Percentiles rank a stretch among this genome's conserved stretches.
These are phyloP conservation scores for Calcarius lapponicus DNA, from an alignment of 2,797 vertebrate species.

Conservation along the genomic window DNA sequence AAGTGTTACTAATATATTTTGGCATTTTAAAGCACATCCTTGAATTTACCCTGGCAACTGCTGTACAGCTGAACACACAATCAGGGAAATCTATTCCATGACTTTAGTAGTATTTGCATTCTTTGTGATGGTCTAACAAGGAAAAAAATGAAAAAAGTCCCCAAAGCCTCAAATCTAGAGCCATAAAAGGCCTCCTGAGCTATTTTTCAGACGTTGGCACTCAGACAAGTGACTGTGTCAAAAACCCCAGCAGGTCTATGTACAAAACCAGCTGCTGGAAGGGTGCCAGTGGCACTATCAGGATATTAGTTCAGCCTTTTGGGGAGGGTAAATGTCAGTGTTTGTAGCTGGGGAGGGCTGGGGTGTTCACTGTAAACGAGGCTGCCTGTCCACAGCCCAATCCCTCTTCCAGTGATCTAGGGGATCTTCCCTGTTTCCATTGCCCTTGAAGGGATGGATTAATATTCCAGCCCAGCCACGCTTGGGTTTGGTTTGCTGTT, in stretches of 20 bases:
- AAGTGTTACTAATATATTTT: neutral
- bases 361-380: neutral
- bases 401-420: neutral
- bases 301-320: constrained; percentile 12
- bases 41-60: constrained; percentile 26
- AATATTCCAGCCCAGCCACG: neutral
- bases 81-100: neutral
- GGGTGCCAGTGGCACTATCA: constrained; percentile 26
- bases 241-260: constrained; percentile 38
- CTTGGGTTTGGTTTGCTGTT: constrained; percentile 12
- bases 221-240: constrained; percentile 30
- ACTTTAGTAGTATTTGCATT: neutral
- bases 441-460: neutral
- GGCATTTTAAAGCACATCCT: constrained; percentile 29
- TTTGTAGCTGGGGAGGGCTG: neutral
- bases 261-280: constrained; percentile 47
- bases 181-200: constrained; percentile 14
- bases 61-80: neutral
- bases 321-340: constrained; percentile 28
- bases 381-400: neutral
- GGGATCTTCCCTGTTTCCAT: neutral
- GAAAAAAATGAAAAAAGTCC: neutral
- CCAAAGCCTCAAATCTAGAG: neutral
- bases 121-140: neutral
- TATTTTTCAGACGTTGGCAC: constrained; percentile 28